Evolutionary conservation across 2,888 invertebrate species (phyloP), one percentile per base, ranked within the genome.

Genomic region (Tholera decimalis): DNA sequence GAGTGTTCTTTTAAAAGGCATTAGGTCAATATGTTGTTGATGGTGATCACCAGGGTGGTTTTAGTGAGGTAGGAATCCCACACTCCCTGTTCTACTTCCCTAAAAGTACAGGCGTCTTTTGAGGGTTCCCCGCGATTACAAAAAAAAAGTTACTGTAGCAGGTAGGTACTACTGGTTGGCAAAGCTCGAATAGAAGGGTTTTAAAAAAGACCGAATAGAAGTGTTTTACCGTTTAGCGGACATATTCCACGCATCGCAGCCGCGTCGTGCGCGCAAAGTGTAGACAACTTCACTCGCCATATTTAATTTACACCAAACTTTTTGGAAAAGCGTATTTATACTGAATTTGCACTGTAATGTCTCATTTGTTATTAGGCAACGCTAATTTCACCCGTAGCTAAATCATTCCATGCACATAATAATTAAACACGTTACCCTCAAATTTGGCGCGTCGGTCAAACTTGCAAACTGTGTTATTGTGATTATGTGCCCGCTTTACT

Each of bases 291-390:
- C 78, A 73, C 85, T 79, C 83, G 73, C 85, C 74, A 87, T 91
- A 92, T 90, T 91, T 82, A 91, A 91, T 91, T 91, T 88, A 90
- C 87, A 88, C 73, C 75, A 74, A 92, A 92, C 90, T 91, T 92
- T 90, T 89, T 85, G 81, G 84, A 89, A 90, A 89, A 91, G 85
- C 90, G 85, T 89, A 6, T 15, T n/a, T n/a, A 13, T 15, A 88
- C 89, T 83, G 83, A 90, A 90, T 92, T 88, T 85, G 85, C 85
- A 80, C 88, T 88, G 90, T 92, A 91, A 91, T 91, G 87, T 91
- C 89, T 88, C 89, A 88, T 88, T 91, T 89, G 88, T 88, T 91
- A 89, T 91, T 89, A 91, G 87, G 85, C 84, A 83, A 84, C 85
- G 86, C 80, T 88, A 88, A 92, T 92, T 91, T 86, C 83, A 84